Percentiles rank a stretch among this genome's conserved stretches.
Evolutionary conservation across 2,888 invertebrate species (phyloP).

Genomic region (Elmis aenea): DNA sequence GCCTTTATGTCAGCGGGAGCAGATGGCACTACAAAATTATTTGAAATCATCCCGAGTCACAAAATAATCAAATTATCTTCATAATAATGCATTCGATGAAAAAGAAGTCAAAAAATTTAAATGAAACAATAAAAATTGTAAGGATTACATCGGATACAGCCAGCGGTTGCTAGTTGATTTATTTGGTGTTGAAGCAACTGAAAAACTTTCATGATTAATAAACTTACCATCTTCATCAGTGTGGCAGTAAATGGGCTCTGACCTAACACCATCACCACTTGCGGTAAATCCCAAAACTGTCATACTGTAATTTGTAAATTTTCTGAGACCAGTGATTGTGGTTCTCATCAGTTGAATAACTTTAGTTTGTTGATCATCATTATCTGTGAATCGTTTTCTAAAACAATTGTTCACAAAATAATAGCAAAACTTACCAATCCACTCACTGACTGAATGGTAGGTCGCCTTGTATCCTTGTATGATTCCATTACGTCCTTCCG

Average conservation of each 20-base stretch:
- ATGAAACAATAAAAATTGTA: no score
- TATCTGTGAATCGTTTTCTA: no score
- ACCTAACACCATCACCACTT: conserved; percentile 84
- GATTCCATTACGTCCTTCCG: conserved; percentile 77
- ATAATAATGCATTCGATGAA: no score
- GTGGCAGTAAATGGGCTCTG: conserved; percentile 77
- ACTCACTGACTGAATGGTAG: conserved; percentile 72
- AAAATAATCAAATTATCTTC: conserved; percentile 12
- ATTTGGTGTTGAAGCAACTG: conserved; percentile 1
- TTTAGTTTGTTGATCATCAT: conserved; percentile 70
- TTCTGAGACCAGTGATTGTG: conserved; percentile 69
- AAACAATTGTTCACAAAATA: neutral
- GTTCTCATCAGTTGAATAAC: conserved; percentile 65
- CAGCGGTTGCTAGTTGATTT: no score
- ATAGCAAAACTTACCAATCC: conserved; percentile 60
- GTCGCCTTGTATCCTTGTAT: conserved; percentile 82
- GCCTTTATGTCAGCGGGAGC: conserved; percentile 89
- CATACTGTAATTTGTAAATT: conserved; percentile 89
- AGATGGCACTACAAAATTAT: conserved; percentile 66
- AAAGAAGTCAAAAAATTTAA: no score
- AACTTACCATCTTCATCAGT: conserved; percentile 82
- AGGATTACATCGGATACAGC: neutral
- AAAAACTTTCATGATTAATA: neutral
- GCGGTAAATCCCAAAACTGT: conserved; percentile 84
- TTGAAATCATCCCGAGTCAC: no score